Evolutionary conservation across 2,113 vertebrate species (phyloP).

Genomic region (Lepus americanus): DNA sequence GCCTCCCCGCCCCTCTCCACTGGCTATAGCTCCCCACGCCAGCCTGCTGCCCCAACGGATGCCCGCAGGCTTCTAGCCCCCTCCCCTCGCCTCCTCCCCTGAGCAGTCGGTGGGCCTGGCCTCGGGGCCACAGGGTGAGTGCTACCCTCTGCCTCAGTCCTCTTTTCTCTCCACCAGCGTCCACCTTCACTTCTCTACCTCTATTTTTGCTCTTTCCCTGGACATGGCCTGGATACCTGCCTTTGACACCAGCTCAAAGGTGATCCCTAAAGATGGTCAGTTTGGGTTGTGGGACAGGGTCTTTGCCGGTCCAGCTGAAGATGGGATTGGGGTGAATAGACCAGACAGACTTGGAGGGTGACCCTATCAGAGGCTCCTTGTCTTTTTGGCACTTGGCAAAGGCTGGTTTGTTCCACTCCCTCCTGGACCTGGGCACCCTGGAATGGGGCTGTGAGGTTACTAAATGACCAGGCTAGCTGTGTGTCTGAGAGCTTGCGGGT

Average conservation of each 20-base stretch:
- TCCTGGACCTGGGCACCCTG: not conserved
- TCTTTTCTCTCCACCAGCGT: not conserved
- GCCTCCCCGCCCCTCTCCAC: slow-evolving; percentile 76
- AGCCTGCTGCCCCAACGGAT: slow-evolving; percentile 61
- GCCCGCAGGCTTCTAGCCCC: slow-evolving; percentile 65
- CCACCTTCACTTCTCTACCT: not conserved
- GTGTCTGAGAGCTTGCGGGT: not conserved
- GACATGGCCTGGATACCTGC: not conserved
- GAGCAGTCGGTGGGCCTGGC: slow-evolving; percentile 65
- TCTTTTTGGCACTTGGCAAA: not conserved
- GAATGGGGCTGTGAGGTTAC: not conserved
- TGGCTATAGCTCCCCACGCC: slow-evolving; percentile 77
- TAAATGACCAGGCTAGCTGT: not conserved
- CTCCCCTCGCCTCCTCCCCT: slow-evolving; percentile 74
- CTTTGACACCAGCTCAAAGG: not conserved
- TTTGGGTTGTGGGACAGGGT: not conserved
- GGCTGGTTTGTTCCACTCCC: not conserved
- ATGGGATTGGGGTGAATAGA: not conserved
- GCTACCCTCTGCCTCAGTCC: slow-evolving; percentile 12
- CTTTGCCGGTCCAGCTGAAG: not conserved
- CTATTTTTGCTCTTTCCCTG: slow-evolving; percentile 35
- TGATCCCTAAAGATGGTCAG: not conserved
- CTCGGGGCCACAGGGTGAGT: slow-evolving; percentile 54
- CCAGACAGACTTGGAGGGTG: not conserved
- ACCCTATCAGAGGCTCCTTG: not conserved